A percentile compares a stretch with the other conserved stretches of the same genome.
Conservation (phyloP, 2,113 vertebrate species). For the Osmerus eperlanus region DNA sequence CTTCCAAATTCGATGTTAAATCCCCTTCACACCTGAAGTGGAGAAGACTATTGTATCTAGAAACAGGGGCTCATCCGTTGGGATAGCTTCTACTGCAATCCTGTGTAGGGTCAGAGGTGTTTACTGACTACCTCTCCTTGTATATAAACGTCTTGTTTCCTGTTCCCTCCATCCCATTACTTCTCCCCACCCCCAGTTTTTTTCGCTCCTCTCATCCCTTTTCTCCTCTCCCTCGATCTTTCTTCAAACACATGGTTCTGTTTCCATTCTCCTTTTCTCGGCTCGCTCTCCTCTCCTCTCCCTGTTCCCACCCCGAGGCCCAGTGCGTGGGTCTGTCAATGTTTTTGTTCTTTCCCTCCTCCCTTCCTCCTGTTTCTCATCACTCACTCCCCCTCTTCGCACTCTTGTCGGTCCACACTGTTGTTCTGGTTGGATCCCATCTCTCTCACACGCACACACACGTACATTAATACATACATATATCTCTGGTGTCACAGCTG, state of each 20-base stretch:
- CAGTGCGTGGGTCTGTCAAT: conserved; percentile 55
- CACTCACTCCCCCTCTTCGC: conserved; percentile 13
- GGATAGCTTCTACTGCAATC: no score
- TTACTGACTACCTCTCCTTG: neutral
- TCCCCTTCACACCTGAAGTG: conserved; percentile 1
- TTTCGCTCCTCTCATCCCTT: neutral
- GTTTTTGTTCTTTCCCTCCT: conserved; percentile 43
- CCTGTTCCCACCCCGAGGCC: conserved; percentile 46
- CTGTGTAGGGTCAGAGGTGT: no score
- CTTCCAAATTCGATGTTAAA: neutral
- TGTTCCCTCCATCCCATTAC: neutral
- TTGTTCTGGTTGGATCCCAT: conserved; percentile 6
- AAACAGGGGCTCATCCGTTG: neutral
- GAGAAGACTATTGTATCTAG: neutral
- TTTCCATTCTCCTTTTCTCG: neutral
- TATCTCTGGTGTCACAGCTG: neutral
- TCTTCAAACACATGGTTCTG: conserved; percentile 7
- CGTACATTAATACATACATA: neutral
- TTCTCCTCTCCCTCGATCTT: neutral
- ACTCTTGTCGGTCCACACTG: conserved; percentile 13
- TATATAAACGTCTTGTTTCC: conserved; percentile 47
- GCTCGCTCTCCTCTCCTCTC: conserved; percentile 3
- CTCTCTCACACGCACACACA: conserved; percentile 7
- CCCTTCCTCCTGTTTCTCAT: conserved; percentile 24
- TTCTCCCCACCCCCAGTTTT: neutral